These are phyloP conservation scores for Todus mexicanus DNA, from an alignment of 2,797 vertebrate genomes.

Conservation along the genomic window DNA sequence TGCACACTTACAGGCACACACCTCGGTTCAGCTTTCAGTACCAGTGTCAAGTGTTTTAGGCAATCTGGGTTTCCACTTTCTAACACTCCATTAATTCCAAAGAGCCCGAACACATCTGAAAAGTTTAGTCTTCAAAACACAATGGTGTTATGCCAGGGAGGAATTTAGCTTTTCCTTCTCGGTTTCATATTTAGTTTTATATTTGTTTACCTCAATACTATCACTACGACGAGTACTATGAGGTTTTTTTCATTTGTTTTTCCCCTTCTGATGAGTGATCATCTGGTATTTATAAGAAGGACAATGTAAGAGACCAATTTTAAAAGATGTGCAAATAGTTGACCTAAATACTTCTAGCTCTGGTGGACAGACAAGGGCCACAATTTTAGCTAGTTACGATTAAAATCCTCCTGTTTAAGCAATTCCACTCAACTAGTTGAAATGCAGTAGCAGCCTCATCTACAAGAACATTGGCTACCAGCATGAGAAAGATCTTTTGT, in stretches of 20 bases:
- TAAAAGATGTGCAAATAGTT: background rate
- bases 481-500: background rate
- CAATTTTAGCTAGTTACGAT: background rate
- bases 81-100: constrained; percentile 39
- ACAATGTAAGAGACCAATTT: background rate
- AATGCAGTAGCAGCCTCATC: background rate
- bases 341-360: constrained; percentile 18
- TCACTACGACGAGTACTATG: background rate
- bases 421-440: background rate
- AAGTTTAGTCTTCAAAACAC: constrained; percentile 33
- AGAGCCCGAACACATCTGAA: background rate
- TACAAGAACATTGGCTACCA: background rate
- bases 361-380: background rate
- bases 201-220: constrained; percentile 26
- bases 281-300: constrained; percentile 28
- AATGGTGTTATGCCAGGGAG: background rate
- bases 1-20: background rate
- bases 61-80: constrained; percentile 42
- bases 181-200: constrained; percentile 24
- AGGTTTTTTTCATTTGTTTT: background rate
- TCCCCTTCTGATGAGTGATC: background rate
- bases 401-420: background rate
- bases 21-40: constrained; percentile 20
- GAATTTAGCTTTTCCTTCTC: background rate
- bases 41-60: background rate